phyloP scores from a whole-genome alignment of 2,888 invertebrate genomes.

The Glaucopsyche alexis region DNA sequence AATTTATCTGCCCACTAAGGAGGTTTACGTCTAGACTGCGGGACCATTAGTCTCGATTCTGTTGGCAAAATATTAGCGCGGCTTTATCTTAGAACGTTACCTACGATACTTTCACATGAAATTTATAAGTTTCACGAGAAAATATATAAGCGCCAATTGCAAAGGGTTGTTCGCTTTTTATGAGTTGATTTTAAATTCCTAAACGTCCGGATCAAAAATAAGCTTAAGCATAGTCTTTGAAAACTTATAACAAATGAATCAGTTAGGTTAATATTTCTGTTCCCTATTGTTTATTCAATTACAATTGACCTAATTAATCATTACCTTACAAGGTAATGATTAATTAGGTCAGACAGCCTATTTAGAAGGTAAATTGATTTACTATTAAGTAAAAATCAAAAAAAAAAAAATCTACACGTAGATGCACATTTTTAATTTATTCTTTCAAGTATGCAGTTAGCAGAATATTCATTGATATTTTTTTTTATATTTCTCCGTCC shows the following conservation, averaged over 20 bases:
- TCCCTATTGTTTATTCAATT: no score
- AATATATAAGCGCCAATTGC: neutral
- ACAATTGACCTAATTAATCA: no score
- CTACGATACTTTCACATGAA: slow-evolving; percentile 10
- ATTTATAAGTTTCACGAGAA: neutral
- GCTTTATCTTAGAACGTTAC: neutral
- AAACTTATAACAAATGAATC: no score
- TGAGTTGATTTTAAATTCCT: no score
- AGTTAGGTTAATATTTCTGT: no score
- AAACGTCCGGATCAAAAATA: no score
- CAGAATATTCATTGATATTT: slow-evolving; percentile 12
- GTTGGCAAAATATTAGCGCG: slow-evolving; percentile 18
- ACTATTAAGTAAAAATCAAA: no score
- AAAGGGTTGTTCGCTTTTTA: no score
- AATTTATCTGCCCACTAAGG: slow-evolving; percentile 27
- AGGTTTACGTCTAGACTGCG: slow-evolving; percentile 27
- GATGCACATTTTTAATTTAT: slow-evolving; percentile 17
- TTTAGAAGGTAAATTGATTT: no score
- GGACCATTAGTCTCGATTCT: slow-evolving; percentile 22
- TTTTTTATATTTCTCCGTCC: slow-evolving; percentile 24
- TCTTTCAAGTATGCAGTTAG: slow-evolving; percentile 13
- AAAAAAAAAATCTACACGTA: neutral
- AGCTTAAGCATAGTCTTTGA: no score
- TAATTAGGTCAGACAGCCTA: no score
- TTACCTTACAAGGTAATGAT: no score